Conservation (phyloP, 1,140 invertebrate genomes). For the Diorhabda elongata region DNA sequence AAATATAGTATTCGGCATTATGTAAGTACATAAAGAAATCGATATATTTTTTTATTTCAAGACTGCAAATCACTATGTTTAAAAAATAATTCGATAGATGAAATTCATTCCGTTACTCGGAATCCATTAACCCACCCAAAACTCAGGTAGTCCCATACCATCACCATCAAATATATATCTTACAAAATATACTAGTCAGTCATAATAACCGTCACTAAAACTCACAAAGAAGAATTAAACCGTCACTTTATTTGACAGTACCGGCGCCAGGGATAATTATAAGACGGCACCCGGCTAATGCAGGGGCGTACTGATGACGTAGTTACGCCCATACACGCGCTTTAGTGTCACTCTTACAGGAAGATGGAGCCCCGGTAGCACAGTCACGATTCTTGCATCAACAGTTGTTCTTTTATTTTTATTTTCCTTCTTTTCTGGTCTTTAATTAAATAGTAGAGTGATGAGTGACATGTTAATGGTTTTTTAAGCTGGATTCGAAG, state of each 20-base stretch:
- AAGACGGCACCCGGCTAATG: constrained; percentile 10
- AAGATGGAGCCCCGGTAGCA: constrained; percentile 11
- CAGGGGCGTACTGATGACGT: constrained; percentile 9
- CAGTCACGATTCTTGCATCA: constrained; percentile 12
- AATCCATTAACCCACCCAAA: constrained; percentile 14
- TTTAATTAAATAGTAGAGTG: constrained; percentile 25
- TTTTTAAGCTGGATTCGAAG: constrained; percentile 1
- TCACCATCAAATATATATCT: neutral
- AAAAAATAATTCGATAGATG: no score
- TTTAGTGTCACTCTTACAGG: constrained; percentile 12
- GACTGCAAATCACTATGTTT: no score
- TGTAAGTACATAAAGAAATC: no score
- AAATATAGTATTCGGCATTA: no score
- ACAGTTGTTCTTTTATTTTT: constrained; percentile 4
- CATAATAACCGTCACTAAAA: constrained; percentile 2
- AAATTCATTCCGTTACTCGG: neutral
- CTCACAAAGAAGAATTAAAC: constrained; percentile 10
- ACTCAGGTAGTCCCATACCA: constrained; percentile 9
- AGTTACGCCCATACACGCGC: constrained; percentile 13
- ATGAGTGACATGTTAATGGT: constrained; percentile 27
- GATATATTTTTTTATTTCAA: no score
- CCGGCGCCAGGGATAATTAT: constrained; percentile 13
- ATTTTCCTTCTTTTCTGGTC: neutral
- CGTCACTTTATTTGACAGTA: constrained; percentile 15
- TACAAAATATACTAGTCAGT: neutral